A percentile compares a stretch with the other conserved stretches of the same genome.
phyloP scores from a whole-genome alignment of 2,797 vertebrate species.

The Carcharodon carcharias region DNA sequence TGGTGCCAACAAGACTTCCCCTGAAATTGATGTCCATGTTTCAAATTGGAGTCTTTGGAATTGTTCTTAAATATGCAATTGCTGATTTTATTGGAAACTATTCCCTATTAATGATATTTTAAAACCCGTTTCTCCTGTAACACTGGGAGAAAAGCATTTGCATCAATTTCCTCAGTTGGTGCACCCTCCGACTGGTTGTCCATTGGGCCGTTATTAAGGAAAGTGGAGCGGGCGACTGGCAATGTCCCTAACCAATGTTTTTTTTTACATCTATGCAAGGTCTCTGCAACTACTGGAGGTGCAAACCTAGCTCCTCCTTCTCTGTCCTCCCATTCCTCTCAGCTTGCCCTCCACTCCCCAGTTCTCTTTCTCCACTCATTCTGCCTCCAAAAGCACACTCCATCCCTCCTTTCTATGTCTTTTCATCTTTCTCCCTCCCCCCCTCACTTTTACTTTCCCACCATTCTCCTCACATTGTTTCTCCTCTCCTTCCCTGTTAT shows the following conservation, averaged over 20 bases:
- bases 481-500: not conserved
- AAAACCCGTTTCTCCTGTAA: not conserved
- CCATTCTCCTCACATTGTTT: not conserved
- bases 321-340: not conserved
- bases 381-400: too few relatives aligned
- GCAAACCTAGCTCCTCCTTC: not conserved
- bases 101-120: not conserved
- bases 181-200: not conserved
- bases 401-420: not conserved
- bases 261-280: not conserved
- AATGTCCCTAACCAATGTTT: not conserved
- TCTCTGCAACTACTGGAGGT: not conserved
- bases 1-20: not conserved
- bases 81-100: not conserved
- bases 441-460: not conserved
- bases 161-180: not conserved
- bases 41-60: not conserved
- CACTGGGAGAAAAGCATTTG: not conserved
- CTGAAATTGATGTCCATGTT: not conserved
- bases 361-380: too few relatives aligned
- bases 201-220: not conserved
- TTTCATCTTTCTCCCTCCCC: not conserved
- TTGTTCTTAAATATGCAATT: not conserved
- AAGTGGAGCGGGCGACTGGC: not conserved
- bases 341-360: not conserved